Percentiles rank a stretch among this genome's conserved stretches.
These are phyloP conservation scores for Phorcus lineatus DNA, from an alignment of 2,888 invertebrate genomes.

Conservation along the genomic window DNA sequence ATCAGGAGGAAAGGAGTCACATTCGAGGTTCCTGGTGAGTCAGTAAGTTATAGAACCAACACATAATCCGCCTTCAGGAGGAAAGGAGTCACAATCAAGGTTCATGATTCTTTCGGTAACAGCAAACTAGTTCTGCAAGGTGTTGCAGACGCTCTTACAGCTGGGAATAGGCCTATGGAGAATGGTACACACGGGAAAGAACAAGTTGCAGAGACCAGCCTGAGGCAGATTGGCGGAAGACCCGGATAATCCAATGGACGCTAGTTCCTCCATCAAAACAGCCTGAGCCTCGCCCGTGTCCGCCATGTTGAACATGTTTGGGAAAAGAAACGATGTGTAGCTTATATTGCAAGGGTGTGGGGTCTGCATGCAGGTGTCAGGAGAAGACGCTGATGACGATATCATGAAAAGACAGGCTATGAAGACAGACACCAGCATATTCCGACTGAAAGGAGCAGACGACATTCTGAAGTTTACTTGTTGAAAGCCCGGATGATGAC, in stretches of 20 bases:
- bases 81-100: not conserved
- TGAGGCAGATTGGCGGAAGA: not conserved
- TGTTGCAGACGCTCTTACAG: not conserved
- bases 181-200: not conserved
- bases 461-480: no score
- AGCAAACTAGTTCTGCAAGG: not conserved
- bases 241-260: not conserved
- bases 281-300: not conserved
- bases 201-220: not conserved
- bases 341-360: no score
- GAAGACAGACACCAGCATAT: no score
- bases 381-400: no score
- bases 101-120: not conserved
- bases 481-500: no score
- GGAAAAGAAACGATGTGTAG: no score
- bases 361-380: no score
- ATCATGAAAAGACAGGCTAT: no score
- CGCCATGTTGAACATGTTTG: not conserved
- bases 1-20: no score
- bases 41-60: no score
- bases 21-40: no score
- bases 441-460: no score
- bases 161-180: not conserved
- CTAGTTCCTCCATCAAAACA: not conserved
- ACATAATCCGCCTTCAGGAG: not conserved